phyloP scores from a whole-genome alignment of 2,888 invertebrate genomes.

The Petrolisthes cinctipes region DNA sequence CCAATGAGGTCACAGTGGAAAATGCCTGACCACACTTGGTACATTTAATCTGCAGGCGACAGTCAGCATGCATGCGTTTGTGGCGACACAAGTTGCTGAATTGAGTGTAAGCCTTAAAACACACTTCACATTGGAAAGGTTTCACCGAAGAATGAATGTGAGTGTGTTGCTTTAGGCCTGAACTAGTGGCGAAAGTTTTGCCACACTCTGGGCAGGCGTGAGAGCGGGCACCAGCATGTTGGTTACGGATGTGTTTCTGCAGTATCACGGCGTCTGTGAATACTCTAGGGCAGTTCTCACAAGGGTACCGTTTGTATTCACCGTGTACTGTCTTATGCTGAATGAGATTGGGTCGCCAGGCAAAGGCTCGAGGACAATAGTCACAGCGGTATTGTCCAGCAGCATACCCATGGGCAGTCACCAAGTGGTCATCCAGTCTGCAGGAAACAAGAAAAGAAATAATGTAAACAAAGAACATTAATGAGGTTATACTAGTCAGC shows the following conservation, averaged over 20 bases:
- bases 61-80: constrained; percentile 97
- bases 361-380: constrained; percentile 85
- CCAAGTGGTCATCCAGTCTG: constrained; percentile 87
- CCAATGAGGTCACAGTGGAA: constrained; percentile 88
- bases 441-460: constrained; percentile 69
- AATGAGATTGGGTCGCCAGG: constrained; percentile 83
- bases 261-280: constrained; percentile 97
- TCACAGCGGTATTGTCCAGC: constrained; percentile 86
- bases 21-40: constrained; percentile 94
- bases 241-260: constrained; percentile 94
- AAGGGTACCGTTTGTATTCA: constrained; percentile 84
- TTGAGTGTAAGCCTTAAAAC: constrained; percentile 98
- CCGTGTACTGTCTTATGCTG: constrained; percentile 88
- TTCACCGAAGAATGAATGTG: constrained; percentile 99
- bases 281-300: constrained; percentile 90
- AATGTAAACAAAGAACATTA: background rate
- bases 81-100: constrained; percentile 99
- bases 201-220: constrained; percentile 99
- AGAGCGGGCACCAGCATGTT: constrained; percentile 94
- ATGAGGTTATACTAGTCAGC: too few species aligned
- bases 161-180: constrained; percentile 98
- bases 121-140: constrained; percentile 96
- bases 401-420: constrained; percentile 82
- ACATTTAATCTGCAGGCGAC: constrained; percentile 93
- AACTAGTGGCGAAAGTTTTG: constrained; percentile 97